Percentiles rank a stretch among this genome's conserved stretches.
Conservation (phyloP, 2,797 vertebrate species). For the Scarus forsteni region DNA sequence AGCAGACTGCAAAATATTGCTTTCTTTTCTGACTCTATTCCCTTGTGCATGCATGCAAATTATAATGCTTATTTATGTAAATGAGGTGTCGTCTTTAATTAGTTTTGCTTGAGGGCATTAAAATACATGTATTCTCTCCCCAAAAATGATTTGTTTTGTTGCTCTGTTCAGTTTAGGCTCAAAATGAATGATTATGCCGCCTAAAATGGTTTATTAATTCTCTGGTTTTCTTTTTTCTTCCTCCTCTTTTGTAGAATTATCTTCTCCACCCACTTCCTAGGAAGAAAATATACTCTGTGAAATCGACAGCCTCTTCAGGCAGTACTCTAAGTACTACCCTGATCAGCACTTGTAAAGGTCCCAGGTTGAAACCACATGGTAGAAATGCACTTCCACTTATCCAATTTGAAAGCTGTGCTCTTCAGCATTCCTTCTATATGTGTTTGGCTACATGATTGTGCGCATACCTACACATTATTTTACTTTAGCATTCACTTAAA, state of each 20-base stretch:
- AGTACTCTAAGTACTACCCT: constrained; percentile 66
- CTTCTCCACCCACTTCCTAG: constrained; percentile 83
- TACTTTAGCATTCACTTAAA: constrained; percentile 42
- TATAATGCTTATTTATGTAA: constrained; percentile 92
- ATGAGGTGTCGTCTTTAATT: constrained; percentile 92
- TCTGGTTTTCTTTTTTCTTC: constrained; percentile 64
- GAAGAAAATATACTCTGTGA: constrained; percentile 77
- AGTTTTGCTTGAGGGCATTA: constrained; percentile 91
- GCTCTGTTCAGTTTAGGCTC: constrained; percentile 87
- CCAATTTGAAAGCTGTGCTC: constrained; percentile 66
- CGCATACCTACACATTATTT: constrained; percentile 45
- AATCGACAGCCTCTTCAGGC: constrained; percentile 83
- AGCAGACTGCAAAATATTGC: constrained; percentile 91
- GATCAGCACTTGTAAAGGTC: constrained; percentile 78
- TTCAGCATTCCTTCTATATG: constrained; percentile 42
- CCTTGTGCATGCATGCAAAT: constrained; percentile 89
- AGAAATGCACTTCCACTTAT: constrained; percentile 75
- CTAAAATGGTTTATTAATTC: constrained; percentile 89
- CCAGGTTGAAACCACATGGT: constrained; percentile 77
- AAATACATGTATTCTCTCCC: constrained; percentile 91
- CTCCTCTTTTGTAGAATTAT: constrained; percentile 80
- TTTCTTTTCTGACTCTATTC: constrained; percentile 89
- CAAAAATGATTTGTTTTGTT: constrained; percentile 91
- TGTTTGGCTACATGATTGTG: constrained; percentile 44
- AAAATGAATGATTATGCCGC: constrained; percentile 87